Evolutionary conservation across 2,888 invertebrate species (phyloP).

Genomic region (Chesias legatella): DNA sequence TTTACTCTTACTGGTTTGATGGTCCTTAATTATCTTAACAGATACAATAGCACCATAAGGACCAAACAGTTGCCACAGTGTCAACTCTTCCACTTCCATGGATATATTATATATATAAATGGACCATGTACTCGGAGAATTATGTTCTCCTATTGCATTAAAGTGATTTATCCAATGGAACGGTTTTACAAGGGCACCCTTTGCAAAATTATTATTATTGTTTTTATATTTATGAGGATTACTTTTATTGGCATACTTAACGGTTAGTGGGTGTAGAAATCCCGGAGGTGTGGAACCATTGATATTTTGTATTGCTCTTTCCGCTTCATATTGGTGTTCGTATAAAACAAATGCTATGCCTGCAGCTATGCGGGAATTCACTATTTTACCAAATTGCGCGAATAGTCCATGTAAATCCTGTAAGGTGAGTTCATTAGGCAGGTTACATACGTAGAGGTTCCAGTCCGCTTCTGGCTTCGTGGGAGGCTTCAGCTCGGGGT

Average conservation of each 20-base stretch:
- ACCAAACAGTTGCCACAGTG: conserved; percentile 77
- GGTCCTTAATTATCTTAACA: conserved; percentile 78
- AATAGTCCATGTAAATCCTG: conserved; percentile 78
- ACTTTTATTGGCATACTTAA: conserved; percentile 81
- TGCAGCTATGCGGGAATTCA: conserved; percentile 78
- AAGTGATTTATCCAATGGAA: conserved; percentile 77
- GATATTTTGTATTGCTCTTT: conserved; percentile 73
- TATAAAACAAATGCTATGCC: conserved; percentile 78
- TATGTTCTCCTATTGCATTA: conserved; percentile 72
- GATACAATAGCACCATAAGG: conserved; percentile 80
- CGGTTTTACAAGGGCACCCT: conserved; percentile 69
- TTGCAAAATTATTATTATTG: conserved; percentile 73
- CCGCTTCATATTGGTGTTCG: conserved; percentile 76
- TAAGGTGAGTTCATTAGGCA: conserved; percentile 79
- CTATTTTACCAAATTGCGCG: conserved; percentile 80
- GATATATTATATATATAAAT: conserved; percentile 79
- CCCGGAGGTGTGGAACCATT: conserved; percentile 75
- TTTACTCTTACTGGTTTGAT: conserved; percentile 78
- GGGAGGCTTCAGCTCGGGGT: conserved; percentile 75
- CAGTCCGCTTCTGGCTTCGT: conserved; percentile 78
- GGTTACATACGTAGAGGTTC: conserved; percentile 80
- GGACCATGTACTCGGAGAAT: conserved; percentile 76
- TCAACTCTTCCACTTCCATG: conserved; percentile 75
- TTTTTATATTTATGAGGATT: conserved; percentile 76
- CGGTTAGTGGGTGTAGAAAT: conserved; percentile 77